These are phyloP conservation scores for Psilopsiagon aymara DNA, from an alignment of 2,113 vertebrate species.

Conservation along the genomic window DNA sequence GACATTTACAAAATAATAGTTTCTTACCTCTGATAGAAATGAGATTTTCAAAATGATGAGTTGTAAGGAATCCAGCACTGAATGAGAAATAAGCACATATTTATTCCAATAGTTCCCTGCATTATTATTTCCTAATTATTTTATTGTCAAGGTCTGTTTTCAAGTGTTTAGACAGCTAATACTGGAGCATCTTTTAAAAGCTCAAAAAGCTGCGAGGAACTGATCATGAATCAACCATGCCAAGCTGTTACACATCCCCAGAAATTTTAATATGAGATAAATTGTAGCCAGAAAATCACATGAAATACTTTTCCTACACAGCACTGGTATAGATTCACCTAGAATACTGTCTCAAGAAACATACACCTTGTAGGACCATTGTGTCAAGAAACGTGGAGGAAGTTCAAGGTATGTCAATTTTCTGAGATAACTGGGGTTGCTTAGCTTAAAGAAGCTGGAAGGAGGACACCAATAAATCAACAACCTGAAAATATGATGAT, in stretches of 20 bases:
- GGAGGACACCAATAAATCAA: neutral
- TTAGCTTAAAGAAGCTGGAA: neutral
- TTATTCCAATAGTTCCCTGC: neutral
- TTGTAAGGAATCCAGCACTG: neutral
- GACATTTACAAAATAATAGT: neutral
- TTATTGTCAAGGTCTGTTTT: neutral
- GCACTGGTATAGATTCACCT: neutral
- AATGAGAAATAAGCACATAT: neutral
- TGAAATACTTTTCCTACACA: neutral
- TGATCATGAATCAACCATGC: neutral
- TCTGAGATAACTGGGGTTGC: neutral
- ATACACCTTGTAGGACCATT: neutral
- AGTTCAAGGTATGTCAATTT: neutral
- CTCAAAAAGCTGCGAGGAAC: neutral
- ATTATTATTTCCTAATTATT: neutral
- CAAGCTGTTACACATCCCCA: neutral
- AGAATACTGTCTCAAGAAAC: neutral
- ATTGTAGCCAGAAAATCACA: neutral
- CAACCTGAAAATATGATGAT: neutral
- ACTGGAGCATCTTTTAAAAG: neutral
- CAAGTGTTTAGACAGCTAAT: neutral
- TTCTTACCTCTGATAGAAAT: neutral
- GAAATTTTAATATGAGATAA: neutral
- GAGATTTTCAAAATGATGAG: neutral
- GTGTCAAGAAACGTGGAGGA: neutral